These are phyloP conservation scores for Leptosomus discolor DNA, from an alignment of 2,113 vertebrate genomes.

Conservation along the genomic window DNA sequence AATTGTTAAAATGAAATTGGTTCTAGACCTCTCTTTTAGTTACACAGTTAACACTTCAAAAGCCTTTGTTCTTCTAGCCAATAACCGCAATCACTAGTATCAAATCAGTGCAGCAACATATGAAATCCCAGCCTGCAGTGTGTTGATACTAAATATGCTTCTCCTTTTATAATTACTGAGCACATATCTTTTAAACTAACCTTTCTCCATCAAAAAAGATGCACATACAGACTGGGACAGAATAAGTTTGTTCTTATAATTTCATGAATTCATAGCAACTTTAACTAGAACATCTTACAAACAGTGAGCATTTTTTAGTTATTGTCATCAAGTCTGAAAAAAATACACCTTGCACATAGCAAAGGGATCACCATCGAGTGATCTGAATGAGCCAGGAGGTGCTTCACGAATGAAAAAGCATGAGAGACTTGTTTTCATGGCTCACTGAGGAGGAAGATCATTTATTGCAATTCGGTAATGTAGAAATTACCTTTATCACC, in stretches of 20 bases:
- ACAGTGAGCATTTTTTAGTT: not conserved
- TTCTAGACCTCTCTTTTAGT: not conserved
- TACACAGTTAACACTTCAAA: not conserved
- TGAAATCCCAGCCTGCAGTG: not conserved
- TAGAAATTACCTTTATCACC: not conserved
- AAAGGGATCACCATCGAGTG: not conserved
- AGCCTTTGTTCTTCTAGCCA: not conserved
- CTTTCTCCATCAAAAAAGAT: not conserved
- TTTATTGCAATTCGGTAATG: not conserved
- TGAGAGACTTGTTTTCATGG: not conserved
- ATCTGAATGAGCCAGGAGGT: not conserved
- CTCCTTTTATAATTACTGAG: not conserved
- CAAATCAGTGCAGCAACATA: not conserved
- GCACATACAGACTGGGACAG: not conserved
- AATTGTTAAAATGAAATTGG: not conserved
- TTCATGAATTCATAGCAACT: not conserved
- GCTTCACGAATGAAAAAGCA: not conserved
- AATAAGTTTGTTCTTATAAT: not conserved
- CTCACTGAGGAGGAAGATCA: not conserved
- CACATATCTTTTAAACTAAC: not conserved
- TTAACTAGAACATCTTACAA: not conserved
- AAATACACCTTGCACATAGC: not conserved
- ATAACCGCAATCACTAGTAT: not conserved
- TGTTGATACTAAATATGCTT: not conserved
- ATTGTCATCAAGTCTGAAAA: not conserved